Conservation (phyloP, 30 jellyfish, hydroid and myxozoan genomes). For the Aurelia sp. region DNA sequence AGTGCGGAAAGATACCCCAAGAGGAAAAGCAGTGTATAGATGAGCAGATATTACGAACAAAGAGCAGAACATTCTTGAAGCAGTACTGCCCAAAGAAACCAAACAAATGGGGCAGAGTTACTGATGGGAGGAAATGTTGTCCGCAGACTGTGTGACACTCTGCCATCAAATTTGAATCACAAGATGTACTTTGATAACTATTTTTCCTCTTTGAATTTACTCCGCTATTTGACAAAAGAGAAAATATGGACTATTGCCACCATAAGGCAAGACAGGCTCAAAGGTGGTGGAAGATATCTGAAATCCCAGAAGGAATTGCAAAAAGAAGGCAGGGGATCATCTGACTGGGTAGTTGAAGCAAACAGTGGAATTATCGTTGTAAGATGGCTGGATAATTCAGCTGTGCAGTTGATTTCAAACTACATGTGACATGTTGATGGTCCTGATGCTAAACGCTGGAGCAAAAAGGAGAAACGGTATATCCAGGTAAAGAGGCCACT, state of each 20-base stretch:
- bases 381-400: too few relatives aligned
- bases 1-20: slow-evolving; percentile 14
- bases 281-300: background rate
- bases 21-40: slow-evolving; percentile 19
- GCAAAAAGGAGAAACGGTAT: too few relatives aligned
- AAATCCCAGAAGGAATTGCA: slow-evolving; percentile 27
- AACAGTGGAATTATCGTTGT: too few relatives aligned
- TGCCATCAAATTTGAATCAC: slow-evolving; percentile 21
- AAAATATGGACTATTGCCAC: too few relatives aligned
- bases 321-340: slow-evolving; percentile 10
- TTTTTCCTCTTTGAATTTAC: too few relatives aligned
- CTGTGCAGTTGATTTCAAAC: too few relatives aligned
- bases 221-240: too few relatives aligned
- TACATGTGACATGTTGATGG: too few relatives aligned
- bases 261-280: slow-evolving; percentile 28
- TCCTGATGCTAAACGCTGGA: too few relatives aligned
- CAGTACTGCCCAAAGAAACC: slow-evolving; percentile 12
- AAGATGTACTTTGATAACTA: slow-evolving; percentile 11
- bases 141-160: too few relatives aligned
- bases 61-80: slow-evolving; percentile 5
- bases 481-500: too few relatives aligned
- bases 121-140: slow-evolving; percentile 16
- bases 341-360: too few relatives aligned
- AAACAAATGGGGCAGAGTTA: slow-evolving; percentile 22
- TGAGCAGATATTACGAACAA: slow-evolving; percentile 8